Base-by-base conservation (phyloP, 2,797 vertebrate genomes). In the Acomys russatus region DNA sequence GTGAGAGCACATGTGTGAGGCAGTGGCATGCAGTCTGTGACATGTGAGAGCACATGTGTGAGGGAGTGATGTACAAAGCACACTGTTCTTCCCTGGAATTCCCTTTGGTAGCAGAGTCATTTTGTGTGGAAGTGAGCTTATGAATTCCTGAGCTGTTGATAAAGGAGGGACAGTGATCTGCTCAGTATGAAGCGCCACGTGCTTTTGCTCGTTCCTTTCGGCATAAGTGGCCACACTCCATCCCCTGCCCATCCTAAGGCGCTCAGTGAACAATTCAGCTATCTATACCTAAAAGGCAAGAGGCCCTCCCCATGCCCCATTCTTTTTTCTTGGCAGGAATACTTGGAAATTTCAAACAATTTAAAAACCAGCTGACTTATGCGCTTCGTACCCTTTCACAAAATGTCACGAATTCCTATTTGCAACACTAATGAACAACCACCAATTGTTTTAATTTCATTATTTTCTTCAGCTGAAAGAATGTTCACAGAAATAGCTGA, bases 321-420 rank as follows among this genome's bases (percentile, higher is more conserved):
- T 68, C 51, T 70, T 85, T 61, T 78, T 80, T 86, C 73, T 98
- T 98, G 96, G 96, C 96, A 97, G 82, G 61, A 93, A 85, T 80
- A 95, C 54, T 93, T 90, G 97, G 97, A 97, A 95, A 98, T 88
- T 97, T 96, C 95, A 97, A 97, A 95, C 95, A 93, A 92, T 94
- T 96, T 97, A 71, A 98, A 87, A 88, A 98, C 49, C 83, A 97
- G 96, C 51, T 82, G 98, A 96, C 92, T 97, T 96, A 96, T 92
- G 97, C 68, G 66, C 83, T 70, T 91, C 79, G 94, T 98, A 91
- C 78, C 96, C 94, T 96, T 97, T 96, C 70, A 93, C 38, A 77
- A 98, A 98, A 98, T 96, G 94, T 97, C 97, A 98, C 96, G 86
- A 97, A 98, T 97, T 98, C 96, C 95, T 88, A 96, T 77, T 88